These are phyloP conservation scores for Botia almorhae DNA, from an alignment of 2,797 vertebrate genomes.

Conservation along the genomic window DNA sequence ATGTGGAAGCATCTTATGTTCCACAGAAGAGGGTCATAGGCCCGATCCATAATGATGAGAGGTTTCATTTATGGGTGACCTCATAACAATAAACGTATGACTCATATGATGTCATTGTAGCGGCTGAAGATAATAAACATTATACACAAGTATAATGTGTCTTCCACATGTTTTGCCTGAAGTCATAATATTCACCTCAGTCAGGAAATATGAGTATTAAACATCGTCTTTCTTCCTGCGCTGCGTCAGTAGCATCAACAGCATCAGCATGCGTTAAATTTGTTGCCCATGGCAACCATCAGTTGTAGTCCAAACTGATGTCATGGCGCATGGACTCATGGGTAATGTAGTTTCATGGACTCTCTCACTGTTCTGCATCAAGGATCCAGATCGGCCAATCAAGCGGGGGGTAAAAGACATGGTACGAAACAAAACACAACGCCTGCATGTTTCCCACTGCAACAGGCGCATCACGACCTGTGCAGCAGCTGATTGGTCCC, in stretches of 20 bases:
- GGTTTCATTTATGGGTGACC: not conserved
- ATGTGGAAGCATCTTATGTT: too few relatives aligned
- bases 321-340: slow-evolving; percentile 72
- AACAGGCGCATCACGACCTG: not conserved
- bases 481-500: not conserved
- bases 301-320: slow-evolving; percentile 27
- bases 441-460: slow-evolving; percentile 14
- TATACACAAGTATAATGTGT: slow-evolving; percentile 23
- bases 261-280: slow-evolving; percentile 34
- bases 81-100: not conserved
- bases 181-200: not conserved
- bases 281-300: slow-evolving; percentile 31
- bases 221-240: slow-evolving; percentile 5
- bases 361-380: slow-evolving; percentile 78
- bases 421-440: slow-evolving; percentile 58
- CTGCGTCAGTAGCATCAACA: slow-evolving; percentile 16
- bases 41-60: not conserved
- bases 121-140: slow-evolving; percentile 14
- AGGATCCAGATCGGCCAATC: slow-evolving; percentile 92
- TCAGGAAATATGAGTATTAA: slow-evolving; percentile 13
- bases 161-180: not conserved
- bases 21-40: not conserved
- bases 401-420: slow-evolving; percentile 81
- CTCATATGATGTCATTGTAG: not conserved
- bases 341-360: slow-evolving; percentile 69